A percentile compares a stretch with the other conserved stretches of the same genome.
These are phyloP conservation scores for Hirudo medicinalis DNA, from an alignment of 1,140 invertebrate species.

Conservation along the genomic window DNA sequence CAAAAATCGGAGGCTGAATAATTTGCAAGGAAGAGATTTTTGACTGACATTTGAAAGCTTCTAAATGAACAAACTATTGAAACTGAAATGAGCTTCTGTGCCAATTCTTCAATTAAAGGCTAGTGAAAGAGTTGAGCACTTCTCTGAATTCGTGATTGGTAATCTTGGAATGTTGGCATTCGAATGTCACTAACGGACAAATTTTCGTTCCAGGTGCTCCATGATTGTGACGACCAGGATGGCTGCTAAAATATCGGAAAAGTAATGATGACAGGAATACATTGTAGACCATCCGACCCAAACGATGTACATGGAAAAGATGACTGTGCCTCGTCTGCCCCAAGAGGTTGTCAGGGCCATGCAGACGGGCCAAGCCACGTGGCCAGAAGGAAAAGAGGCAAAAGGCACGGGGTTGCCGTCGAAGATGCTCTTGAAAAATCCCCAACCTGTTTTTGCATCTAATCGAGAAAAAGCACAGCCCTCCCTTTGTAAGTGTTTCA, in stretches of 20 bases:
- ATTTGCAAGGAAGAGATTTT: too few relatives aligned
- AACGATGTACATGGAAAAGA: conserved; percentile 18
- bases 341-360: conserved; percentile 4
- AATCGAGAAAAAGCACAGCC: conserved; percentile 23
- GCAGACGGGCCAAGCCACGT: conserved; percentile 23
- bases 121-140: too few relatives aligned
- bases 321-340: not conserved
- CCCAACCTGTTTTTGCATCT: conserved; percentile 16
- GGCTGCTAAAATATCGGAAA: conserved; percentile 19
- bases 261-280: conserved; percentile 24
- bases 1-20: too few relatives aligned
- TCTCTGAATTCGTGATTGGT: too few relatives aligned
- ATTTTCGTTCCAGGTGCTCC: not conserved
- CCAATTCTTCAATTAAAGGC: too few relatives aligned
- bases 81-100: too few relatives aligned
- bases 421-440: conserved; percentile 22
- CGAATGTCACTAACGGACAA: too few relatives aligned
- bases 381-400: conserved; percentile 24
- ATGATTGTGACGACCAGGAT: conserved; percentile 4
- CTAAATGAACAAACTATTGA: too few relatives aligned
- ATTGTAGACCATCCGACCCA: conserved; percentile 25
- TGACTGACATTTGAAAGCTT: too few relatives aligned
- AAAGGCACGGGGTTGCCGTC: conserved; percentile 23
- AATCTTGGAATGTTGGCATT: too few relatives aligned
- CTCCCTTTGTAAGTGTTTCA: conserved; percentile 13